Percentiles rank a stretch among this genome's conserved stretches.
phyloP scores from a whole-genome alignment of 2,797 vertebrate species.

The Acipenser oxyrinchus region DNA sequence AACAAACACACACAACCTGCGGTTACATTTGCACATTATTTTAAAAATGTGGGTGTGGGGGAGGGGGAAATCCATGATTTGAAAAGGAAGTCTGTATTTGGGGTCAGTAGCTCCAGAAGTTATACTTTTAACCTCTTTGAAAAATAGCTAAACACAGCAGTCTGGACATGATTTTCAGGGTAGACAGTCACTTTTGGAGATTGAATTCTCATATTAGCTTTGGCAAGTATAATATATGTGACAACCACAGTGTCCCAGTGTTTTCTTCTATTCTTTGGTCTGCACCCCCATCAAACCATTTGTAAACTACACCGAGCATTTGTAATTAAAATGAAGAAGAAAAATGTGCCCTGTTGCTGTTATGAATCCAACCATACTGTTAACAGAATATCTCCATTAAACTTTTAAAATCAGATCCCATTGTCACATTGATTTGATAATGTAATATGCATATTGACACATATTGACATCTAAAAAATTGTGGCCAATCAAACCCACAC shows the following conservation, averaged over 20 bases:
- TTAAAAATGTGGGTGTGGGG: neutral
- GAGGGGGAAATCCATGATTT: neutral
- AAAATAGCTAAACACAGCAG: neutral
- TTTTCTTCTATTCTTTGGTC: neutral
- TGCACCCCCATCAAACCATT: neutral
- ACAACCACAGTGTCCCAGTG: conserved; percentile 4
- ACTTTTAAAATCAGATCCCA: neutral
- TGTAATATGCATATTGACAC: no score
- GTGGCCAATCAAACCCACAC: no score
- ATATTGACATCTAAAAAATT: no score
- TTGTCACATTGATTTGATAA: no score
- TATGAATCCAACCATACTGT: neutral
- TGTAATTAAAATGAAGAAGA: neutral
- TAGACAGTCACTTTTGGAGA: conserved; percentile 8
- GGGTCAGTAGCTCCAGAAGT: neutral
- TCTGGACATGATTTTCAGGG: neutral
- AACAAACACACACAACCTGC: neutral
- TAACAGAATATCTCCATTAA: neutral
- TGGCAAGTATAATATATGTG: conserved; percentile 10
- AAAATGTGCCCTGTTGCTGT: neutral
- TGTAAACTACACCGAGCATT: neutral
- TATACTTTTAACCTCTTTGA: neutral
- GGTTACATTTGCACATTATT: neutral
- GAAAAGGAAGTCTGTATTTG: neutral
- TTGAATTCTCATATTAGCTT: conserved; percentile 12